phyloP scores from a whole-genome alignment of 1,140 invertebrate species.

The Zaprionus ornatus region DNA sequence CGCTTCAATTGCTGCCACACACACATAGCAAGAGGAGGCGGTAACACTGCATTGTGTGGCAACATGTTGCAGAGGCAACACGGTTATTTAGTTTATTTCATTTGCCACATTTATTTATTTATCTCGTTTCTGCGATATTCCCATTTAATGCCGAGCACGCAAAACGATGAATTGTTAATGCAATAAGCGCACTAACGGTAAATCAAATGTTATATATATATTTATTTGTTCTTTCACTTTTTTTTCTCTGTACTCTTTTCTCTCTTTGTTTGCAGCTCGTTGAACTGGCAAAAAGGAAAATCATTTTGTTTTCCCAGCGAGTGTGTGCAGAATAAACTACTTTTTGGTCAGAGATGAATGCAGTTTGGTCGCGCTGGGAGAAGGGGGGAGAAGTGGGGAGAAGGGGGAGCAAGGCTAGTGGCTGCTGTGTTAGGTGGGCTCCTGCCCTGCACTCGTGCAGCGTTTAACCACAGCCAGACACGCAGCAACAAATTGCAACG shows the following conservation, averaged over 20 bases:
- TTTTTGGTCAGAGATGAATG: conserved; percentile 13
- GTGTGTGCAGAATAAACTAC: conserved; percentile 14
- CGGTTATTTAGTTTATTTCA: background rate
- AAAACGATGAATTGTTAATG: conserved; percentile 52
- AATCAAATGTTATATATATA: conserved; percentile 45
- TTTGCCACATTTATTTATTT: background rate
- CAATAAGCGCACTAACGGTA: conserved; percentile 46
- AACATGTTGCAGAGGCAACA: background rate
- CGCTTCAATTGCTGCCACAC: conserved; percentile 3
- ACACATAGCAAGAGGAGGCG: background rate
- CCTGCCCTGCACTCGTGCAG: conserved; percentile 51
- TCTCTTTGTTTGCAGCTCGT: conserved; percentile 5
- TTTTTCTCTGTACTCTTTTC: conserved; percentile 13
- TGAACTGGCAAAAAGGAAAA: conserved; percentile 33
- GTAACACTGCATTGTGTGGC: background rate
- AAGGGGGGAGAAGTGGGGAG: background rate
- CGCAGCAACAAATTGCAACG: conserved; percentile 69
- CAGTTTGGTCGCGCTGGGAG: background rate
- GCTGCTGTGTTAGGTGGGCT: background rate
- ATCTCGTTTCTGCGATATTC: conserved; percentile 16
- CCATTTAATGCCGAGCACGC: conserved; percentile 28
- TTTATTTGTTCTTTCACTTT: conserved; percentile 23
- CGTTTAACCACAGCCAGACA: conserved; percentile 64
- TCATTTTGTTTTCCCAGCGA: conserved; percentile 46
- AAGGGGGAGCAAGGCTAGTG: background rate